Evolutionary conservation across 2,113 vertebrate genomes (phyloP).

Genomic region (Chaetodon trifascialis): DNA sequence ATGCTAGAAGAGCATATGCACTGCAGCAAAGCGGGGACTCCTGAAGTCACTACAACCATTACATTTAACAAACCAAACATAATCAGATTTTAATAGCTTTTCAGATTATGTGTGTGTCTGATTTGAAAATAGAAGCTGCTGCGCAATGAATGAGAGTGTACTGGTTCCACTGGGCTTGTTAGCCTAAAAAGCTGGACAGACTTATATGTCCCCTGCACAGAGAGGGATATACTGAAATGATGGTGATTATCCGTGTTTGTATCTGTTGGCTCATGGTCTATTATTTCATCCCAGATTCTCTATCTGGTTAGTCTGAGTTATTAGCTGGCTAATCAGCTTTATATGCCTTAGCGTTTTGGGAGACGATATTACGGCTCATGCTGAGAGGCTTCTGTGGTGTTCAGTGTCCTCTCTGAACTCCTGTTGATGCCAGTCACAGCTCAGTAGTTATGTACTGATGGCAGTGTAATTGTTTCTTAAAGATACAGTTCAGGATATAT

Average conservation of each 20-base stretch:
- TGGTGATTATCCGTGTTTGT: conserved; percentile 47
- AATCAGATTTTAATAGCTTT: not conserved
- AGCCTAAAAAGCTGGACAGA: conserved; percentile 9
- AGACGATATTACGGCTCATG: conserved; percentile 41
- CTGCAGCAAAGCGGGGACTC: not conserved
- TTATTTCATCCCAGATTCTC: conserved; percentile 57
- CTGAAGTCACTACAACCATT: not conserved
- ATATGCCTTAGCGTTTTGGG: conserved; percentile 44
- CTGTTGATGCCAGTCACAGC: conserved; percentile 37
- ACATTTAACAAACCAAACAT: not conserved
- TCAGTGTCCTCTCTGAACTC: conserved; percentile 49
- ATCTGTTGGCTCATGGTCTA: conserved; percentile 48
- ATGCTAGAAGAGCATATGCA: not conserved
- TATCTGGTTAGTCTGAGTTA: conserved; percentile 60
- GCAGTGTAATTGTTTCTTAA: conserved; percentile 8
- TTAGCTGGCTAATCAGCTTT: conserved; percentile 67
- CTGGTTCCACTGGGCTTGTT: conserved; percentile 7
- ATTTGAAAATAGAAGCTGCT: not conserved
- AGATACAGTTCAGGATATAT: conserved; percentile 5
- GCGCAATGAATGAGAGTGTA: conserved; percentile 14
- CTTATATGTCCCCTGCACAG: not conserved
- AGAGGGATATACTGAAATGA: conserved; percentile 19
- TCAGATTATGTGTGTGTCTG: not conserved
- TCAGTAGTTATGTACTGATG: conserved; percentile 11
- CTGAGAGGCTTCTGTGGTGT: conserved; percentile 41